Evolutionary conservation across 64 coral and sea anemone species (phyloP).

Genomic region (Montipora foliosa): DNA sequence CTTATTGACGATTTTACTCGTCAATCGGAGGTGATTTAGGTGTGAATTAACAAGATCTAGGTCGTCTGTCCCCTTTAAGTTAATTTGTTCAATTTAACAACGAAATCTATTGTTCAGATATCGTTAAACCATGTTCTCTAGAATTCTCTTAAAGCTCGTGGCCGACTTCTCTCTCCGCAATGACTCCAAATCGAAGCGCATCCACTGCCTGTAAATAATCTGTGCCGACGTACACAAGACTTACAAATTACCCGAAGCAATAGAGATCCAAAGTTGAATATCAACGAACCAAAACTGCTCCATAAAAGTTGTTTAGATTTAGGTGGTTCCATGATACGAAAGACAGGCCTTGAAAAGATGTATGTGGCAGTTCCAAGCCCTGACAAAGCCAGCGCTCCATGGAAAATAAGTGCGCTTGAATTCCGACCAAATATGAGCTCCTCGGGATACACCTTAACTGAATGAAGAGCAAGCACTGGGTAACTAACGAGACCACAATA

Average conservation of each 20-base stretch:
- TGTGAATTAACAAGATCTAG: no score
- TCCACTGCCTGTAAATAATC: constrained; percentile 73
- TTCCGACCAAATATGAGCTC: constrained; percentile 44
- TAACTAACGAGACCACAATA: constrained; percentile 65
- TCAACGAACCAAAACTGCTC: constrained; percentile 63
- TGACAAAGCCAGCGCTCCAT: constrained; percentile 70
- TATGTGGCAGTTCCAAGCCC: constrained; percentile 67
- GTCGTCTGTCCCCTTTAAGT: no score
- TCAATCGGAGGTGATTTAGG: no score
- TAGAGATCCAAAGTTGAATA: constrained; percentile 81
- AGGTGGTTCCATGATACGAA: constrained; percentile 67
- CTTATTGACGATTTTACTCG: no score
- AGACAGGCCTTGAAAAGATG: constrained; percentile 49
- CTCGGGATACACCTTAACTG: constrained; percentile 54
- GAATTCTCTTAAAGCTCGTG: neutral
- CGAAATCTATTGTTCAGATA: neutral
- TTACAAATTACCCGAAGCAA: constrained; percentile 80
- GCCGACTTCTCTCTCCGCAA: constrained; percentile 56
- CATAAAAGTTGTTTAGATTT: constrained; percentile 67
- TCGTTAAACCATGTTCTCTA: neutral
- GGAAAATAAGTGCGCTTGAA: constrained; percentile 59
- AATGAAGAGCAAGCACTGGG: constrained; percentile 66
- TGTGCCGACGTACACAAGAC: constrained; percentile 35
- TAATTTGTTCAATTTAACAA: neutral
- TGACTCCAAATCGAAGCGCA: constrained; percentile 34